Base-by-base conservation (phyloP, 2,888 invertebrate species). In the Creontiades dilutus region DNA sequence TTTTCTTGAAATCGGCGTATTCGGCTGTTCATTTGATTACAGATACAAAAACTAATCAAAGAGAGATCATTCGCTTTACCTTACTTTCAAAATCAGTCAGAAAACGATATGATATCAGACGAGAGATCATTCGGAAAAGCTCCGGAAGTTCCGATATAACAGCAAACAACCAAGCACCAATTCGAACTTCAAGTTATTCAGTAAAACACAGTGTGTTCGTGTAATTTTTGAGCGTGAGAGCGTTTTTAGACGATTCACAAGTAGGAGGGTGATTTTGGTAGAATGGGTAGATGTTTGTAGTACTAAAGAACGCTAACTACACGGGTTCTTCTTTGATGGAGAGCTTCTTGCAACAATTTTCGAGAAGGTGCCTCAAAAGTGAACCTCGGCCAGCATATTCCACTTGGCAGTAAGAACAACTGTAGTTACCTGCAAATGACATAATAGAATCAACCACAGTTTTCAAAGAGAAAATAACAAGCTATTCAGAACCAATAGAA, bases 321-420 rank as follows among this genome's bases (percentile, higher is more conserved):
- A 19, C 52, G 19, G 82, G 82, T 47, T 82, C 82, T 52, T 82
- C 52, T 48, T 82, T 82, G 19, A 82, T 23, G 23, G 19, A 2
- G 14, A 82, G 0, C 19, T 52, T 82, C 82, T 52, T 61, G 85
- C 85, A 61, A 27, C 85, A 85, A 46, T 61, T 85, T 85, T 85
- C 85, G 7, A 85, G 61, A 3, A 85, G 85, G 23, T 85, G 85
- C 61, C 85, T 85, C 85, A 85, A 85, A 0, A 61, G 37, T 23
- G 85, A 85, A 7, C 85, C 85, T 28, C 48, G 11, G 11, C 37
- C 85, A 0, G 85, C 28, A 37, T 85, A 61, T 14, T n/a, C 37
- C 11, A 28, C 16, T 57, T 48, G 47, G n/a, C 85, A 85, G 16
- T 61, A 61, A 7, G 61, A 61, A 28, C 85, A 85, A 37, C 16